A percentile compares a stretch with the other conserved stretches of the same genome.
phyloP scores from a whole-genome alignment of 1,140 invertebrate genomes.

The Calosoma granatense region DNA sequence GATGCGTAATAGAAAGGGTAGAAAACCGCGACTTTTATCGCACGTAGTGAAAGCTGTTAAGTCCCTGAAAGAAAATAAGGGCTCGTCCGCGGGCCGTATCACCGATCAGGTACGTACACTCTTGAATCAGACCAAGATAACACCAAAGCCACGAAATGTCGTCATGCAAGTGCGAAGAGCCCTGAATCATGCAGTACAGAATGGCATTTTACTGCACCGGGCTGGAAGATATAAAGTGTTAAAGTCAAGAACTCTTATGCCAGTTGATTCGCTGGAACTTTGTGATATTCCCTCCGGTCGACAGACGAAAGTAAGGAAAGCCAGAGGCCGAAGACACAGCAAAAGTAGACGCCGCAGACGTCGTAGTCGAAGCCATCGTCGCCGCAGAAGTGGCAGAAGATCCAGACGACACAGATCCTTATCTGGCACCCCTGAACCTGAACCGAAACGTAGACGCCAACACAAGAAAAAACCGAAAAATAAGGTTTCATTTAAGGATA shows the following conservation, averaged over 20 bases:
- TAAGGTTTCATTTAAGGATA: background rate
- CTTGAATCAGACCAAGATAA: conserved; percentile 4
- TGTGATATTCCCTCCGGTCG: background rate
- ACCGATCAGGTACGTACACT: conserved; percentile 16
- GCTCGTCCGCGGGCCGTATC: conserved; percentile 16
- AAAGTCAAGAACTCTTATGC: background rate
- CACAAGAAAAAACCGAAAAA: background rate
- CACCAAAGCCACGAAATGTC: conserved; percentile 15
- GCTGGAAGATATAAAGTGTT: conserved; percentile 29
- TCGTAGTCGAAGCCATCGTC: background rate
- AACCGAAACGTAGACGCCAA: conserved; percentile 7
- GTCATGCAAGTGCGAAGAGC: conserved; percentile 29
- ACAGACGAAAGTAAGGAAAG: background rate
- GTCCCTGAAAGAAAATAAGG: conserved; percentile 16
- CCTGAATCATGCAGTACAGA: conserved; percentile 31
- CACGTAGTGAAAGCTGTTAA: conserved; percentile 18
- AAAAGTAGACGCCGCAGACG: background rate
- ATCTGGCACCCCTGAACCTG: background rate
- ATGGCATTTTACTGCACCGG: conserved; percentile 28
- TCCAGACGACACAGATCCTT: background rate
- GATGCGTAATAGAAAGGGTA: conserved; percentile 7
- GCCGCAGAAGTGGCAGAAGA: conserved; percentile 5
- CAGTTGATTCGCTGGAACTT: background rate
- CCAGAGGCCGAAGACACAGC: conserved; percentile 5
- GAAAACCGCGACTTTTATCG: conserved; percentile 14